Conservation (phyloP, 2,113 vertebrate species). For the Podocnemis expansa region DNA sequence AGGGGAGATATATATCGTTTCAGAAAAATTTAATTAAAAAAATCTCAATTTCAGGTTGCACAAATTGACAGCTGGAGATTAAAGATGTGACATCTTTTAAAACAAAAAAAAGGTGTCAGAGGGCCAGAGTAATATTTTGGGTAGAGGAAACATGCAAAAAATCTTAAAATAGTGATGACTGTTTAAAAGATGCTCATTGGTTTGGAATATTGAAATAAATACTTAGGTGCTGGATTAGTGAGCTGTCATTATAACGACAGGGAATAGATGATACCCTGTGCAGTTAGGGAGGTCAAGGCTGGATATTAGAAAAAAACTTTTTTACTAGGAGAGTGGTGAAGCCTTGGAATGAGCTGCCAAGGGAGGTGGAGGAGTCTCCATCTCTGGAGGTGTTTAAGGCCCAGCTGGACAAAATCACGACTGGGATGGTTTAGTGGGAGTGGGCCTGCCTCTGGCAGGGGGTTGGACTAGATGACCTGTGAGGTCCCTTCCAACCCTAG, state of each 20-base stretch:
- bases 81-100: accelerated
- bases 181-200: neutral
- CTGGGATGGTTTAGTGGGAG: no score
- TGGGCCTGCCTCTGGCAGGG: no score
- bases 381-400: no score
- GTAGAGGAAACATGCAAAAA: neutral
- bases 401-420: no score
- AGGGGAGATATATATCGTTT: neutral
- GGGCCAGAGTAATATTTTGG: neutral
- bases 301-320: no score
- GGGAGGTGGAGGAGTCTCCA: no score
- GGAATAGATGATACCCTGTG: no score
- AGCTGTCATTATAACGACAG: neutral
- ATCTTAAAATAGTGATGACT: neutral
- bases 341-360: no score
- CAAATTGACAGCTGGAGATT: neutral
- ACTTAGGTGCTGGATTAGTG: accelerated
- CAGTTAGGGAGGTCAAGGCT: no score
- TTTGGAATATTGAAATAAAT: neutral
- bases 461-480: no score
- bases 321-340: no score
- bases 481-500: no score
- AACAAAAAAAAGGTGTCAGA: neutral
- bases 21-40: neutral
- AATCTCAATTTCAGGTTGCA: neutral